phyloP scores from a whole-genome alignment of 2,888 invertebrate genomes.

The Eubasilissa splendida region DNA sequence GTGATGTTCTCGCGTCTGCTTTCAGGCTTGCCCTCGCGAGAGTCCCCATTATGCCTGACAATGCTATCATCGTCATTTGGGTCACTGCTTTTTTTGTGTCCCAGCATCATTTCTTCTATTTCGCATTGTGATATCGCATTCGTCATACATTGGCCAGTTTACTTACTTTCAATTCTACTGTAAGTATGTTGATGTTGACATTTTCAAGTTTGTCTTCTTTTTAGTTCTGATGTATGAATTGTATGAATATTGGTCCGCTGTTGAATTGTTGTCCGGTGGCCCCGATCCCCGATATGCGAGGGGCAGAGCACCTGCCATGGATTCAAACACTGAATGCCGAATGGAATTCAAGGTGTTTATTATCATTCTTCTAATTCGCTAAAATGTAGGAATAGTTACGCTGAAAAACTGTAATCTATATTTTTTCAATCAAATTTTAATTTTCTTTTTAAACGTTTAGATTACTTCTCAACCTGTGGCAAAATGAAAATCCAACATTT shows the following conservation, averaged over 20 bases:
- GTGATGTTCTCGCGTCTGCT: conserved; percentile 36
- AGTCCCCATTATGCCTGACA: conserved; percentile 1
- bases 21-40: not conserved
- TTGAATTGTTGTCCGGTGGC: not conserved
- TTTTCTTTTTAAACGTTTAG: no score
- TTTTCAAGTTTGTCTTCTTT: not conserved
- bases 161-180: conserved; percentile 16
- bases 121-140: conserved; percentile 24
- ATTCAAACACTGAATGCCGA: no score
- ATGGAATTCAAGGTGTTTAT: no score
- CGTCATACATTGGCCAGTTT: conserved; percentile 8
- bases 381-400: no score
- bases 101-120: not conserved
- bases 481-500: no score
- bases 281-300: no score
- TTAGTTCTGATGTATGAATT: not conserved
- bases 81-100: conserved; percentile 29
- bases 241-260: not conserved
- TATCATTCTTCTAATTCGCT: no score
- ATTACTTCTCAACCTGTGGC: no score
- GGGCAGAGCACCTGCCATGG: no score
- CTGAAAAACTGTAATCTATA: no score
- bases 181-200: conserved; percentile 21
- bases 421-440: no score
- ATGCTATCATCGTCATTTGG: conserved; percentile 32